Conservation (phyloP, 2,797 vertebrate species). For the Cryptoblepharus egeriae region DNA sequence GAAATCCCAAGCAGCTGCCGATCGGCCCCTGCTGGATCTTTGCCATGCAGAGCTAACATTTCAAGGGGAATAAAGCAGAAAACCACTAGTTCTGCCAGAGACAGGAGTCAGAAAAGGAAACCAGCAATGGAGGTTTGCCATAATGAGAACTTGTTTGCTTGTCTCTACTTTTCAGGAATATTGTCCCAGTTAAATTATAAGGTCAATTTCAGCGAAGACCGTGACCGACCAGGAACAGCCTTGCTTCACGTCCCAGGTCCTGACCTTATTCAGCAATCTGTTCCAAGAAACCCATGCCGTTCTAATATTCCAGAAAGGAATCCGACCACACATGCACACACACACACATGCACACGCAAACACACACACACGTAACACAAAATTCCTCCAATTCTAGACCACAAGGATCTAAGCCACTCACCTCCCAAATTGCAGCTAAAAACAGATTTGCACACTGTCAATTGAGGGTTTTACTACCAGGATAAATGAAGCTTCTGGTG, state of each 20-base stretch:
- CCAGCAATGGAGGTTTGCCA: not conserved
- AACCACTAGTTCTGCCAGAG: not conserved
- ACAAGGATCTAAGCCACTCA: not conserved
- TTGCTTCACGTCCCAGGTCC: not conserved
- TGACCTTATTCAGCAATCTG: not conserved
- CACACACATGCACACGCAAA: not conserved
- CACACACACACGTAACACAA: too few relatives aligned
- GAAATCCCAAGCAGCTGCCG: not conserved
- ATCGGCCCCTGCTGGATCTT: not conserved
- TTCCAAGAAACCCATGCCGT: not conserved
- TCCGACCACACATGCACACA: not conserved
- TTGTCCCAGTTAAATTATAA: slow-evolving; percentile 7
- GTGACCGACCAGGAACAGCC: not conserved
- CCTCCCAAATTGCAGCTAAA: not conserved
- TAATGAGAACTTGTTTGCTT: not conserved
- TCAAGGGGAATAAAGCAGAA: not conserved
- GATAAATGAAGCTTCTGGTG: not conserved
- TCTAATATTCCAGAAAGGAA: too few relatives aligned
- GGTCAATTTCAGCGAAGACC: not conserved
- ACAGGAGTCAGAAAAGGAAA: not conserved
- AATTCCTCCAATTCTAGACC: not conserved
- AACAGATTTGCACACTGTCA: not conserved
- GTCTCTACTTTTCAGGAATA: not conserved
- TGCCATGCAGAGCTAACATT: not conserved
- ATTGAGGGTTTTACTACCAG: not conserved